Evolutionary conservation across 2,888 invertebrate species (phyloP), one percentile per base, ranked within the genome.

Genomic region (Chromoteleia sp.): DNA sequence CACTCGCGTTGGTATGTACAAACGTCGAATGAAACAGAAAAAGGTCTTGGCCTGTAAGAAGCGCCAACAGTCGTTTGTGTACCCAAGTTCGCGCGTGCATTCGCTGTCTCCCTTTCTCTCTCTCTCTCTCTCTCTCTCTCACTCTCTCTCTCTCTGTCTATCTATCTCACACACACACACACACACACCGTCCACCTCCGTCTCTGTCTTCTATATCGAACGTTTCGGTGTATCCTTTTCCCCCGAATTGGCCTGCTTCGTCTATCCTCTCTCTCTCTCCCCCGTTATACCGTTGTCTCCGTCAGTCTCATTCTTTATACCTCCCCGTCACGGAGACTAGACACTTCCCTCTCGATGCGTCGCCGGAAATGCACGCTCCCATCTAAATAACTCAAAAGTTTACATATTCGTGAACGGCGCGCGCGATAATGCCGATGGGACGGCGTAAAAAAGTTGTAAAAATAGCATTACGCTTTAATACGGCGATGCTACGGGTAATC

Each of bases 341-440:
- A 73, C 81, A 61, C 67, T 81, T 73, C 73, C 76, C 76, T 77
- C 59, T 77, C 73, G 68, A 59, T 61, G 68, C 79, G 73, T 58
- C 84, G 81, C 81, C 84, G 86, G 85, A 88, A 87, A 86, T 85
- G 85, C 85, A 84, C 74, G 85, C 84, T 86, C 86, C 83, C 86
- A 65, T 75, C 85, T 84, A 87, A 88, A 88, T 87, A 87, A 86
- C 86, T 84, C 33, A 45, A 56, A 45, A 54, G 36, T 45, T 63
- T 15, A 58, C 58, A 30, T 54, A 68, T 68, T 54, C 67, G 39
- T 48, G 25, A 43, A 65, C 7, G 19, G 33, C 56, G 19, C 39
- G 65, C 50, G 58, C 52, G 56, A 58, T 58, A 56, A 71, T 41
- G 25, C 39, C 59, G 30, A 67, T 36, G 52, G 41, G 15, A 8